These are phyloP conservation scores for Cephonodes hylas DNA, from an alignment of 2,888 invertebrate species.

Conservation along the genomic window DNA sequence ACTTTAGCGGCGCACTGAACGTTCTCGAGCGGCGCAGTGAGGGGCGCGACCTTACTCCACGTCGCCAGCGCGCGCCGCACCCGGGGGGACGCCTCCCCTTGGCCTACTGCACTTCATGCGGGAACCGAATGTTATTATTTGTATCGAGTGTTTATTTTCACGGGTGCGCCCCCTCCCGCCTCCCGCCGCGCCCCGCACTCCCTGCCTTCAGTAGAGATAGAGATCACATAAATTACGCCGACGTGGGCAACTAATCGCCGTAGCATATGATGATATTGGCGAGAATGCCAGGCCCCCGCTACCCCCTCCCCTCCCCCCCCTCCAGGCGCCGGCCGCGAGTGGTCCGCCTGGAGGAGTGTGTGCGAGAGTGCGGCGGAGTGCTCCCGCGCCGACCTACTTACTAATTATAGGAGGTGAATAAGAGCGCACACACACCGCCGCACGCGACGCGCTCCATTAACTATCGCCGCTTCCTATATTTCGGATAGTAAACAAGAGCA, in stretches of 20 bases:
- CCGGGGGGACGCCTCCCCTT: not conserved
- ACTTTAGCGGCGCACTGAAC: not conserved
- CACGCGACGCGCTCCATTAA: not conserved
- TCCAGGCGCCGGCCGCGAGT: not conserved
- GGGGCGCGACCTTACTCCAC: too few species aligned
- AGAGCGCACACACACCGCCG: not conserved
- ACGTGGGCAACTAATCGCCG: not conserved
- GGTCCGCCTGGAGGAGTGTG: too few species aligned
- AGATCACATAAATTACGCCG: not conserved
- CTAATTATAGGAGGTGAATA: slow-evolving; percentile 6
- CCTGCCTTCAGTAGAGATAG: not conserved
- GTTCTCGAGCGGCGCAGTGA: not conserved
- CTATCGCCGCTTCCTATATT: not conserved
- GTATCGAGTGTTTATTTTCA: slow-evolving; percentile 1
- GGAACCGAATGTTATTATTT: not conserved
- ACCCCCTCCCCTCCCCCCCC: too few species aligned
- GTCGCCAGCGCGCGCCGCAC: not conserved
- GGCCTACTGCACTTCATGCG: slow-evolving; percentile 9
- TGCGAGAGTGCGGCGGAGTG: not conserved
- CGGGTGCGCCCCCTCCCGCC: not conserved
- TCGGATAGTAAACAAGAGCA: slow-evolving; percentile 1
- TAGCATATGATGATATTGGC: too few species aligned
- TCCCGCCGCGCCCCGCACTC: not conserved
- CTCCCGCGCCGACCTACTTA: not conserved
- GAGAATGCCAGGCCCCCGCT: too few species aligned